These are phyloP conservation scores for Andrena hattorfiana DNA, from an alignment of 2,888 invertebrate species.

Conservation along the genomic window DNA sequence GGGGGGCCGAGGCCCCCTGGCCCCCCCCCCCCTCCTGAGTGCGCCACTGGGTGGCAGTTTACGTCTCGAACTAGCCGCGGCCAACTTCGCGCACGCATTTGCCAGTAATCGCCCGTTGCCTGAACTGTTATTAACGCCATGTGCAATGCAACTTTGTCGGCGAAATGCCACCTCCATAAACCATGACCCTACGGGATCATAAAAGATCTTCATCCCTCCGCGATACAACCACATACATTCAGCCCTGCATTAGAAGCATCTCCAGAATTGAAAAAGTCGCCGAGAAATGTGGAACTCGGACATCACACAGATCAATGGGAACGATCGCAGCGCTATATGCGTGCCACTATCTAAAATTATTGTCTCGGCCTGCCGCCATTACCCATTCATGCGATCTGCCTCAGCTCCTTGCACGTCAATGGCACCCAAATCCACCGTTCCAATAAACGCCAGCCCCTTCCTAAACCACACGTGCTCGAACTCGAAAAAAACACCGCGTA, in stretches of 20 bases:
- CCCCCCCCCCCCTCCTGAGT: too few species aligned
- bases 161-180: background rate
- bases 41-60: conserved; percentile 2
- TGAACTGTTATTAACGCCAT: conserved; percentile 14
- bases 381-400: conserved; percentile 75
- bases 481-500: background rate
- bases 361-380: conserved; percentile 74
- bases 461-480: background rate
- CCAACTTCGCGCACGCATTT: conserved; percentile 22
- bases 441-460: background rate
- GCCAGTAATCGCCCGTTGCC: conserved; percentile 12
- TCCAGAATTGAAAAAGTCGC: background rate
- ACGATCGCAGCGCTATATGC: conserved; percentile 70
- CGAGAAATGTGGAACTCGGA: conserved; percentile 34
- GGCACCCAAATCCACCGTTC: conserved; percentile 54
- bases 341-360: conserved; percentile 68
- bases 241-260: background rate
- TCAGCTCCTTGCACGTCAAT: conserved; percentile 61
- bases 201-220: background rate
- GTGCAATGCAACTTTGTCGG: background rate
- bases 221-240: background rate
- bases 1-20: too few species aligned
- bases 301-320: conserved; percentile 72
- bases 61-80: background rate
- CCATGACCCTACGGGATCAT: background rate